Percentiles rank a stretch among this genome's conserved stretches.
Evolutionary conservation across 2,797 vertebrate genomes (phyloP).

Genomic region (Coccyzus lansbergi): DNA sequence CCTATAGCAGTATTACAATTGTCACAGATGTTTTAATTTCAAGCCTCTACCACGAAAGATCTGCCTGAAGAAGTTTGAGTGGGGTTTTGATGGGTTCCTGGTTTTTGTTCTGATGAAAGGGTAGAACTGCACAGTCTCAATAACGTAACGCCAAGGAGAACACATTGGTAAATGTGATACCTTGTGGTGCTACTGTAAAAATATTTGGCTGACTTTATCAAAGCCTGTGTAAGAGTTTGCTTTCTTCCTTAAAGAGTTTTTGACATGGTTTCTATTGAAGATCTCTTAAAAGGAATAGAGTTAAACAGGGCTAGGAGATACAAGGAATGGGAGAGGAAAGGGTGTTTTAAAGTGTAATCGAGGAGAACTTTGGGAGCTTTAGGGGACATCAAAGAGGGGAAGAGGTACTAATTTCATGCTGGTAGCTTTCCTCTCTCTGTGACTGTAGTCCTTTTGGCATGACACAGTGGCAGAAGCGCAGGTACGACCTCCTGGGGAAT

Average conservation of each 20-base stretch:
- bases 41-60: not conserved
- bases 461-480: rapidly evolving
- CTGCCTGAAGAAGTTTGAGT: not conserved
- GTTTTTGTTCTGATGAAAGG: not conserved
- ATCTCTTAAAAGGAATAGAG: not conserved
- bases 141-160: not conserved
- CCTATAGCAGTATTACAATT: not conserved
- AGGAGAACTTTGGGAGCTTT: not conserved
- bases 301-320: not conserved
- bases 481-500: rapidly evolving
- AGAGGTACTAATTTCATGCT: rapidly evolving
- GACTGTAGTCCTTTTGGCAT: not conserved
- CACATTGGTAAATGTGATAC: not conserved
- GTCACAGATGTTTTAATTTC: not conserved
- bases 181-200: not conserved
- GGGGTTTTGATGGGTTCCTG: not conserved
- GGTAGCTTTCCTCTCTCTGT: not conserved
- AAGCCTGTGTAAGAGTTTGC: not conserved
- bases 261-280: not conserved
- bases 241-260: not conserved
- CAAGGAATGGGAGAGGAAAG: not conserved
- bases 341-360: not conserved
- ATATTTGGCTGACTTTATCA: not conserved
- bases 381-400: too few relatives aligned
- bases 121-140: not conserved